Percentiles rank a stretch among this genome's conserved stretches.
phyloP scores from a whole-genome alignment of 2,113 vertebrate genomes.

The Manacus vitellinus region DNA sequence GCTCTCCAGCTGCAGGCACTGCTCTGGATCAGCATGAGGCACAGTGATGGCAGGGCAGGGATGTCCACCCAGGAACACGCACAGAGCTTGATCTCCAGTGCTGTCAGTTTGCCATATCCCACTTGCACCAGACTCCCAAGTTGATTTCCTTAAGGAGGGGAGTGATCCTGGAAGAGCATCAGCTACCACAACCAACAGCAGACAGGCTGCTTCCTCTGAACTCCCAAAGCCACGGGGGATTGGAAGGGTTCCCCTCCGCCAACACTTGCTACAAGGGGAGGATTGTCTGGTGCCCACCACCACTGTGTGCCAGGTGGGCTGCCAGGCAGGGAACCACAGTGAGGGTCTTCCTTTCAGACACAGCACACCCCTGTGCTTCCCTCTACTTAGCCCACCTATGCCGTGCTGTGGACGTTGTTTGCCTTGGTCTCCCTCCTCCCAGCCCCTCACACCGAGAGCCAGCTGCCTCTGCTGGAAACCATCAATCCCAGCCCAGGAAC shows the following conservation, averaged over 20 bases:
- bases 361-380: neutral
- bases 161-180: neutral
- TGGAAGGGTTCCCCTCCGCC: neutral
- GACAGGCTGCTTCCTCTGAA: neutral
- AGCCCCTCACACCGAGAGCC: neutral
- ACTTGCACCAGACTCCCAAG: neutral
- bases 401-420: accelerated
- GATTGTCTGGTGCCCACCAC: neutral
- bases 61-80: neutral
- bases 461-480: conserved; percentile 54
- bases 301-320: neutral
- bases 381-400: neutral
- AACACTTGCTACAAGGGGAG: neutral
- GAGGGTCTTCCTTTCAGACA: neutral
- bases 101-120: neutral
- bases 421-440: neutral
- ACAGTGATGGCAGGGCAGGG: neutral
- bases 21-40: neutral
- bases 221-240: accelerated
- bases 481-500: conserved; percentile 35
- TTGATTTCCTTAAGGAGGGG: neutral
- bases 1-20: neutral
- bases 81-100: accelerated
- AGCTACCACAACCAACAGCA: neutral
- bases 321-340: neutral